Conservation (phyloP, 2,113 vertebrate genomes). For the Pelodiscus sinensis region DNA sequence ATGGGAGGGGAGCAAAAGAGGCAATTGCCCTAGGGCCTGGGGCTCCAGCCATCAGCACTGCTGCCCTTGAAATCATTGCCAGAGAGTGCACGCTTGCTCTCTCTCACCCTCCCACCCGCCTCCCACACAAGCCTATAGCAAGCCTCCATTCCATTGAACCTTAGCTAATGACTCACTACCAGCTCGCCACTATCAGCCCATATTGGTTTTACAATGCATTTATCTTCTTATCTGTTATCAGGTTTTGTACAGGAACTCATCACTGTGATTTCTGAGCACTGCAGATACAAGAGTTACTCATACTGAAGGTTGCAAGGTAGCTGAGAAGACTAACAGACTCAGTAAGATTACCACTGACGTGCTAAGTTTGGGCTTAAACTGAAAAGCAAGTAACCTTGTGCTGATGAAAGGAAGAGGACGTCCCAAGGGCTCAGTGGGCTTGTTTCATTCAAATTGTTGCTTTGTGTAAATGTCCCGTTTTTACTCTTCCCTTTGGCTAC, state of each 20-base stretch:
- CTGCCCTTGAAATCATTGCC: no score
- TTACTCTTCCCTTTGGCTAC: background rate
- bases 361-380: background rate
- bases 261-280: background rate
- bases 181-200: fast-evolving
- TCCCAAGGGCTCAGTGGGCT: background rate
- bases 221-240: background rate
- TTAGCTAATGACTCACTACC: background rate
- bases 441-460: background rate
- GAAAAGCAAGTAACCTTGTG: background rate
- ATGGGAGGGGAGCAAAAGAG: no score
- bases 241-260: background rate
- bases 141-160: background rate
- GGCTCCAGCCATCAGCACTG: no score
- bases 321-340: background rate
- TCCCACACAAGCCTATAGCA: no score
- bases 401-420: background rate
- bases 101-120: no score
- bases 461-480: background rate
- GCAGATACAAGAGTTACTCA: background rate
- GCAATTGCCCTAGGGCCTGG: no score
- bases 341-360: background rate
- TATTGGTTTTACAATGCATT: background rate
- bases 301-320: background rate
- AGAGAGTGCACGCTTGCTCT: no score